Conservation (phyloP, 2,888 invertebrate species). For the Drosophila eohydei region DNA sequence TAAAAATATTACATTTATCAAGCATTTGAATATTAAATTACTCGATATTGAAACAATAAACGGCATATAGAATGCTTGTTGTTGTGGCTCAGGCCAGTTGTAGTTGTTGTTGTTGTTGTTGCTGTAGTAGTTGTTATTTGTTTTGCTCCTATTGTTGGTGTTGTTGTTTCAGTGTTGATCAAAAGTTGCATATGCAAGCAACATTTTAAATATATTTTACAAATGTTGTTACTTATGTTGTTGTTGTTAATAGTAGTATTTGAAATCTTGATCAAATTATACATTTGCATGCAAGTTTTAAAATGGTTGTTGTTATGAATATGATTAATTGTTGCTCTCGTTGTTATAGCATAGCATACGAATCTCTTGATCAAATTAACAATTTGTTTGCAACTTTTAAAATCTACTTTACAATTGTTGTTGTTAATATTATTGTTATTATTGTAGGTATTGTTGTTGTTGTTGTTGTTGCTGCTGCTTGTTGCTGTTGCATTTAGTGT, state of each 20-base stretch:
- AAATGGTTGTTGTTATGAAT: slow-evolving; percentile 15
- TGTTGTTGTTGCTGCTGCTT: slow-evolving; percentile 45
- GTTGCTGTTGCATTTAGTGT: slow-evolving; percentile 51
- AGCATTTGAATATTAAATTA: slow-evolving; percentile 63
- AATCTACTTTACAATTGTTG: slow-evolving; percentile 38
- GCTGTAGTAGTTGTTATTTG: background rate
- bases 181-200: background rate
- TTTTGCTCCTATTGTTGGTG: background rate
- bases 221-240: slow-evolving; percentile 10
- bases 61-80: slow-evolving; percentile 27
- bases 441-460: slow-evolving; percentile 38
- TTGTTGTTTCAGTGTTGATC: background rate
- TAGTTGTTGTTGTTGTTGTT: slow-evolving; percentile 4
- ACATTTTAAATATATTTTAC: slow-evolving; percentile 1
- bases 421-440: slow-evolving; percentile 31
- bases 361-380: slow-evolving; percentile 7
- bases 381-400: slow-evolving; percentile 33
- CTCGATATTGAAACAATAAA: slow-evolving; percentile 67
- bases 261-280: background rate
- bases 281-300: background rate
- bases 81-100: slow-evolving; percentile 17
- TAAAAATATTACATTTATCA: slow-evolving; percentile 73
- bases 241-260: background rate
- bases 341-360: slow-evolving; percentile 8
- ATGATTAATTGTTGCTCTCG: slow-evolving; percentile 31